Evolutionary conservation across 2,113 vertebrate genomes (phyloP).

Genomic region (Anarhynchus alexandrinus): DNA sequence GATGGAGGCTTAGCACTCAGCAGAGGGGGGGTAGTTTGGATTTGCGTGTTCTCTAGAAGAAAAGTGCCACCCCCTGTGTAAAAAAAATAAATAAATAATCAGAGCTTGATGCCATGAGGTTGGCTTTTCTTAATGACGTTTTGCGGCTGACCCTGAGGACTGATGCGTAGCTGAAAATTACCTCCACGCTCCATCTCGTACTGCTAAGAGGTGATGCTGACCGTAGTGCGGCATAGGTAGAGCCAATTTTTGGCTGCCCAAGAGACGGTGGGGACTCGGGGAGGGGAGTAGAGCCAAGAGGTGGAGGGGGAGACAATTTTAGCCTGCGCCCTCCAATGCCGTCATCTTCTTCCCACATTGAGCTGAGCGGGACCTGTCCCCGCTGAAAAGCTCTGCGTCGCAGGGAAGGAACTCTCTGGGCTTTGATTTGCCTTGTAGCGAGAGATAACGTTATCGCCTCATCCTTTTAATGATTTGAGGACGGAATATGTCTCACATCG

Average conservation of each 20-base stretch:
- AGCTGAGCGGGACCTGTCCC: neutral
- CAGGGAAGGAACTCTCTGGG: neutral
- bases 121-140: neutral
- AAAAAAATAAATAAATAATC: neutral
- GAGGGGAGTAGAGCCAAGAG: neutral
- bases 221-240: fast-evolving
- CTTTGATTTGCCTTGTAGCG: conserved; percentile 11
- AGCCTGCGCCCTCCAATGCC: fast-evolving
- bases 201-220: neutral
- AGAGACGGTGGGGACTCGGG: neutral
- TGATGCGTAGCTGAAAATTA: neutral
- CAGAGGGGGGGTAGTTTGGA: neutral
- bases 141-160: neutral
- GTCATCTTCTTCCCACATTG: fast-evolving
- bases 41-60: neutral
- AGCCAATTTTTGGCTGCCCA: neutral
- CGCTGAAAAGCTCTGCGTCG: fast-evolving
- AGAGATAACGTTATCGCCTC: neutral
- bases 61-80: neutral
- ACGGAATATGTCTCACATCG: neutral
- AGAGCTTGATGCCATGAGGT: neutral
- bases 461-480: neutral
- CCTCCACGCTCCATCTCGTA: fast-evolving
- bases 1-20: neutral
- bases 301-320: fast-evolving